phyloP scores from a whole-genome alignment of 2,113 vertebrate species.

The Arvicanthis niloticus region DNA sequence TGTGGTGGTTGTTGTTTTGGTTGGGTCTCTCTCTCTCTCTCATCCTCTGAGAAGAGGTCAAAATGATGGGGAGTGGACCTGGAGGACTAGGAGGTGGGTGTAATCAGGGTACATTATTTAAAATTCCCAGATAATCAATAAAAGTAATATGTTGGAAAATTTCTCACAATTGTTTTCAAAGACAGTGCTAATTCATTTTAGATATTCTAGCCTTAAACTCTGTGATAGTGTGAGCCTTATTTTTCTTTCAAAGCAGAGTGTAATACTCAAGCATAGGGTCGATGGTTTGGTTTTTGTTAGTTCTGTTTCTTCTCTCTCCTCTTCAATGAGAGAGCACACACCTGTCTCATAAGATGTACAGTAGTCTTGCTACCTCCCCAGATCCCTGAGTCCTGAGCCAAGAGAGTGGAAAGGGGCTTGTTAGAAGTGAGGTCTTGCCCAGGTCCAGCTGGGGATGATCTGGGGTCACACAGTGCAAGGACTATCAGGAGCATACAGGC shows the following conservation, averaged over 20 bases:
- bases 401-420: slow-evolving; percentile 48
- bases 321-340: not conserved
- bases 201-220: not conserved
- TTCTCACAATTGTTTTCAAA: not conserved
- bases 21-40: not conserved
- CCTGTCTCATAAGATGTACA: slow-evolving; percentile 65
- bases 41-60: not conserved
- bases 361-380: slow-evolving; percentile 5
- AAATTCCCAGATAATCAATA: not conserved
- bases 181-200: not conserved
- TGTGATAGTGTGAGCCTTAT: not conserved
- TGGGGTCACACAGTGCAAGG: slow-evolving; percentile 71
- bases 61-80: not conserved
- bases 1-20: not conserved
- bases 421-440: slow-evolving; percentile 75
- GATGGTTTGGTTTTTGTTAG: not conserved
- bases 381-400: slow-evolving; percentile 52
- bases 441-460: slow-evolving; percentile 64
- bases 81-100: not conserved
- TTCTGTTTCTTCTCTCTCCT: not conserved
- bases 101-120: not conserved
- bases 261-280: slow-evolving; percentile 27
- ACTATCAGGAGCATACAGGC: slow-evolving; percentile 87
- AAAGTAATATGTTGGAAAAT: not conserved
- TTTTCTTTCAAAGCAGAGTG: slow-evolving; percentile 40